Conservation (phyloP, 2,113 vertebrate genomes). For the Tragelaphus strepsiceros region DNA sequence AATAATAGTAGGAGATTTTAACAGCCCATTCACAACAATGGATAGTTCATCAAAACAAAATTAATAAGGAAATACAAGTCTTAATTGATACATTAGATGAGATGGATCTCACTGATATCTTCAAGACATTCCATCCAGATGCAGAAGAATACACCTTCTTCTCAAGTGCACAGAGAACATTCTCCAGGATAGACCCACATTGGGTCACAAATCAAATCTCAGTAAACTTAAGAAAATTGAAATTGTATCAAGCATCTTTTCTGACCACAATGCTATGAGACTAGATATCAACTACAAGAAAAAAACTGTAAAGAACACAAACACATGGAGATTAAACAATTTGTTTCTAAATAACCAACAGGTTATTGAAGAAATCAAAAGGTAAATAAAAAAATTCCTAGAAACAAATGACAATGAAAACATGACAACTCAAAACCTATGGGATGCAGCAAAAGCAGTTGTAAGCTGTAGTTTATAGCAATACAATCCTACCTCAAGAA, state of each 20-base stretch:
- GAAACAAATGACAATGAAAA: background rate
- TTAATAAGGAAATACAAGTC: background rate
- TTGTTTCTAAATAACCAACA: background rate
- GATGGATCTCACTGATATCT: background rate
- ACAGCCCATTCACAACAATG: background rate
- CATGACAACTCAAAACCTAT: background rate
- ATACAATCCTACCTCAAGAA: background rate
- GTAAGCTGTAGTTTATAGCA: background rate
- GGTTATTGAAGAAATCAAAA: background rate
- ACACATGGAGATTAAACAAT: background rate
- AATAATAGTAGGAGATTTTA: background rate
- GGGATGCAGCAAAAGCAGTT: background rate
- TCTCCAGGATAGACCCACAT: background rate
- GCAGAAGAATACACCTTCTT: background rate
- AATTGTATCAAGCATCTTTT: background rate
- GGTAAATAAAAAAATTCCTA: background rate
- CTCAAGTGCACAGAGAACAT: background rate
- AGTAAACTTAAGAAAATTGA: background rate
- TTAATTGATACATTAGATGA: background rate
- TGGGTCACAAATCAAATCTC: background rate
- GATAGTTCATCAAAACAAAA: background rate
- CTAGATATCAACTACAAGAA: background rate
- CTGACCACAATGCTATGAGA: background rate
- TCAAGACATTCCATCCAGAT: background rate
- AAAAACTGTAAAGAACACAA: background rate